Base-by-base conservation (phyloP, 1,140 invertebrate genomes). In the Eriosoma lanigerum region DNA sequence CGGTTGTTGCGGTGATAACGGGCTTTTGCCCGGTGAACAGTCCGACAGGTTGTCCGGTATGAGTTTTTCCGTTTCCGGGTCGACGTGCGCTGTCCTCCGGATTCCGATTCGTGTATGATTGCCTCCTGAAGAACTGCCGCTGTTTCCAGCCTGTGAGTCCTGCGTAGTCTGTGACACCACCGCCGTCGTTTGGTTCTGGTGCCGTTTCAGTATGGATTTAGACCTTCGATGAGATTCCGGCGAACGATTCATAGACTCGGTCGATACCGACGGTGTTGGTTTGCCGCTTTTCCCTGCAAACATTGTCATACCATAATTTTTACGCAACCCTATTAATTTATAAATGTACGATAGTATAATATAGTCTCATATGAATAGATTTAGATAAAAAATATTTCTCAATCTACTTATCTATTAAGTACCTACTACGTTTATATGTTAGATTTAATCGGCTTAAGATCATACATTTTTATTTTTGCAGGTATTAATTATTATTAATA, bases 161-260 rank as follows among this genome's bases (percentile, higher is more conserved):
- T 60, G 48, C 78, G 82, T 21, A 72, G 80, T n/a, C 17, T 64
- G 64, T 13, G 78, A 60, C 4, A 75, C 54, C 15, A 24, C 48
- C 17, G 78, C 46, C 3, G 80, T 48, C 12, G 24, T 32, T 26
- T 66, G 56, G 13, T 81, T 81, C 52, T 93, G 92, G 54, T 91
- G 91, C 85, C 92, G 91, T 87, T 93, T 94, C 83, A 94, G 86
- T 84, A 94, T 93, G 81, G 92, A 93, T 86, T 93, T 93, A 66
- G 90, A 92, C 83, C 89, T 87, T 48, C 90, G 87, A 82, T 89
- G 90, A 81, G 87, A 88, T 85, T 91, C 90, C 82, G 89, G 86
- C 84, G 90, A 90, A 83, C 87, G 89, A 85, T 92, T 90, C 83
- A 92, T 91, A 64, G 91, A 92, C 83, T 92, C 91, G 56, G 89